Base-by-base conservation (phyloP, 2,113 vertebrate species). In the Pedetes capensis region DNA sequence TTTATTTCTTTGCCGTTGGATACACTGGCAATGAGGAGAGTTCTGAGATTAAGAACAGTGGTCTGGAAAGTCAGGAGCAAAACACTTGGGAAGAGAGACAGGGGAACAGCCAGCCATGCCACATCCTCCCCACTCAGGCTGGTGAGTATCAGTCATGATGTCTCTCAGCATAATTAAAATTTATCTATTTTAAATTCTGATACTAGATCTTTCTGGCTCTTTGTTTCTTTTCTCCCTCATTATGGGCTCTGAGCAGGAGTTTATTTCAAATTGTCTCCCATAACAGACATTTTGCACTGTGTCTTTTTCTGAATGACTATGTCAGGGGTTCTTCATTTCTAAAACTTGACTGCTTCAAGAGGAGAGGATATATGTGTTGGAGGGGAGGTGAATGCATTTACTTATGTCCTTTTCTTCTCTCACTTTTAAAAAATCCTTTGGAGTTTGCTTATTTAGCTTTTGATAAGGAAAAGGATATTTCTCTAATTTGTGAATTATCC, bases 241-340 rank as follows among this genome's bases (percentile, higher is more conserved):
- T 95, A 92, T 63, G 78, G 79, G 68, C 61, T 91, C 64, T 51
- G 64, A 91, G 78, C 17, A 94, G 91, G 75, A 82, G 92, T 96
- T 95, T 93, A 92, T 94, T 86, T 94, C 85, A 91, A 88, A 97
- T 93, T 82, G 80, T 90, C 55, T 69, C 96, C 72, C 78, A 76
- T 94, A 96, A 95, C 11, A 95, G 87, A 95, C 37, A 88, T 96
- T 97, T 95, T 85, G 87, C 42, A 85, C 66, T 53, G 59, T 85
- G 59, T 76, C 79, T 91, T 89, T 88, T 80, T 87, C 84, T 81
- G 51, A 90, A 61, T 81, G 93, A 92, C 71, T 71, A 57, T 83
- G 37, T 84, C 1, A 3, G 57, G 87, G 42, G 59, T 51, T 83
- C 81, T 82, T 97, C 75, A 57, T 93, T 96, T 96, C 81, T 95